Base-by-base conservation (phyloP, 2,113 vertebrate genomes). In the Chloroceryle aenea region DNA sequence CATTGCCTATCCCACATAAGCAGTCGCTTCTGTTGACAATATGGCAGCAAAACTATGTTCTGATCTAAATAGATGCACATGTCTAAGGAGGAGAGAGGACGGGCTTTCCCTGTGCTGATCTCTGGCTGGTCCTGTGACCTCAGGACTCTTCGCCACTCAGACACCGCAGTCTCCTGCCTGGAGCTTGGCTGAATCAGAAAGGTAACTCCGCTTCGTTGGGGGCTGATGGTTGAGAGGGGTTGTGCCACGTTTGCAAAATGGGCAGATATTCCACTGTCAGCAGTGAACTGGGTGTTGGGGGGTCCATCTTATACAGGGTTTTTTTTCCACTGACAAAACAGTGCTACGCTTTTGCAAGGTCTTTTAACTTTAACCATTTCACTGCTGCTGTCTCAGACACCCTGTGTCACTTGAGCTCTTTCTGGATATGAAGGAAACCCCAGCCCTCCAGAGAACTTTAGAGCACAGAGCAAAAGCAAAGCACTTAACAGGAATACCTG, bases 401-500 rank as follows among this genome's bases (percentile, higher is more conserved):
- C 47, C 64, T n/a, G 29, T 15, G 27, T 30, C 56, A 52, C 61
- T 32, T 1, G 14, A 62, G 23, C 23, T 71, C 83, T 89, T 80
- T 34, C 0, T 5, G 85, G 83, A 64, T 93, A 84, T 88, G n/a
- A 75, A 77, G 48, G 47, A 88, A 84, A 38, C 9, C 47, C 90
- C 87, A 68, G 52, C 52, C 56, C 73, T 84, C 56, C 43, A 45
- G 34, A 88, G 90, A 84, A 64, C 48, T 93, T 77, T 38, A 67
- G 66, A 58, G 76, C 63, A 69, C 53, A 80, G 50, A 87, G 82
- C 27, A 79, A 63, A 79, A 87, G 78, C 38, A 91, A 91, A 96
- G 34, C 85, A 80, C 67, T 91, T 90, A 93, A 48, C 68, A 92
- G 56, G 61, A n/a, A n/a, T 87, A 79, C 79, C 86, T 75, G n/a